Conservation (phyloP, 2,113 vertebrate species). For the Ammodytes marinus region DNA sequence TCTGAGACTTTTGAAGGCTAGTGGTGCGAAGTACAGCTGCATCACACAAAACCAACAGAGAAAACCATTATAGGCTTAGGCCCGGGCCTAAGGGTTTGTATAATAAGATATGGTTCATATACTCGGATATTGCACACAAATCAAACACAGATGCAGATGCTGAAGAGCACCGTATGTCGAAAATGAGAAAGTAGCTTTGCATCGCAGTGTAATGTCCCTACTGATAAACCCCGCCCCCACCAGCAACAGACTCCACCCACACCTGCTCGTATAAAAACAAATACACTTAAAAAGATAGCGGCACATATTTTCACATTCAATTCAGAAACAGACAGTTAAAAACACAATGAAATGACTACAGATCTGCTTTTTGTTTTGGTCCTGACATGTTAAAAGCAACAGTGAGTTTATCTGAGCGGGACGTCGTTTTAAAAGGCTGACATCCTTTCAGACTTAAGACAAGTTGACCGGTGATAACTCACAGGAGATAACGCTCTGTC, state of each 20-base stretch:
- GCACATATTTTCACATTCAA: conserved; percentile 74
- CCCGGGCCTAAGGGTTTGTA: conserved; percentile 47
- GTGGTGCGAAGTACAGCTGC: conserved; percentile 72
- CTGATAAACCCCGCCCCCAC: conserved; percentile 48
- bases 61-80: conserved; percentile 65
- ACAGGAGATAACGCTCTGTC: conserved; percentile 37
- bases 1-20: conserved; percentile 78
- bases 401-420: conserved; percentile 8
- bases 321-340: conserved; percentile 65
- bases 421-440: conserved; percentile 29
- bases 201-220: conserved; percentile 59
- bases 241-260: conserved; percentile 34
- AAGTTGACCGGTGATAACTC: conserved; percentile 34
- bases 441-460: conserved; percentile 21
- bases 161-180: conserved; percentile 54
- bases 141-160: conserved; percentile 68
- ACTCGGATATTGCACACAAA: conserved; percentile 83
- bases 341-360: conserved; percentile 49
- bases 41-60: conserved; percentile 67
- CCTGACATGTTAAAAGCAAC: conserved; percentile 65
- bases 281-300: conserved; percentile 57
- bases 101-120: conserved; percentile 63
- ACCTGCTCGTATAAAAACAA: conserved; percentile 64
- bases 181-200: conserved; percentile 64
- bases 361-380: conserved; percentile 66